These are phyloP conservation scores for Serranus cabrilla DNA, from an alignment of 2,797 vertebrate species.

Conservation along the genomic window DNA sequence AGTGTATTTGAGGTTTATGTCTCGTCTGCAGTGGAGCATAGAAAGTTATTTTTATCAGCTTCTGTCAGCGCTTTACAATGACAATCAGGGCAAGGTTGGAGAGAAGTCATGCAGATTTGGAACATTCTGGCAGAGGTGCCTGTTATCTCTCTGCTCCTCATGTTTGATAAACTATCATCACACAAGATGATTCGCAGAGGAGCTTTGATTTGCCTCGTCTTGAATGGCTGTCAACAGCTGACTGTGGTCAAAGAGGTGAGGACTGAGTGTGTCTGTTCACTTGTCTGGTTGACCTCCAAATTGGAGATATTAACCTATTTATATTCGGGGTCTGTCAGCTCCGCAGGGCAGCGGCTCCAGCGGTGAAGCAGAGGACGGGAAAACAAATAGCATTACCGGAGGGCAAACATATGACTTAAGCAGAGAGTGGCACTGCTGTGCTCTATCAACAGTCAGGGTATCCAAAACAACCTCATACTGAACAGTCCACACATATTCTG, in stretches of 20 bases:
- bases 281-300: slow-evolving; percentile 71
- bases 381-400: slow-evolving; percentile 64
- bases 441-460: slow-evolving; percentile 29
- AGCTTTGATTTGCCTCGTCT: slow-evolving; percentile 65
- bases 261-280: slow-evolving; percentile 54
- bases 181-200: slow-evolving; percentile 50
- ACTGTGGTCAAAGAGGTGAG: slow-evolving; percentile 48
- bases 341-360: slow-evolving; percentile 47
- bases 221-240: slow-evolving; percentile 58
- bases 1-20: slow-evolving; percentile 22
- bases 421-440: slow-evolving; percentile 31
- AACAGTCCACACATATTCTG: slow-evolving; percentile 2
- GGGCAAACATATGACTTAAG: slow-evolving; percentile 44
- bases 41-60: slow-evolving; percentile 42
- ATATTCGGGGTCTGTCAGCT: slow-evolving; percentile 62
- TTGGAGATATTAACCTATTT: slow-evolving; percentile 77
- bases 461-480: slow-evolving; percentile 38
- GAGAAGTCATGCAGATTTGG: slow-evolving; percentile 40
- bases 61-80: slow-evolving; percentile 47
- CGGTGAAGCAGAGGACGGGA: slow-evolving; percentile 51
- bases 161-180: slow-evolving; percentile 67
- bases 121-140: slow-evolving; percentile 46
- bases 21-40: slow-evolving; percentile 11
- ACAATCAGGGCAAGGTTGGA: slow-evolving; percentile 41
- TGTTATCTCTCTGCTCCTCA: slow-evolving; percentile 60